Evolutionary conservation across 2,113 vertebrate species (phyloP).

Genomic region (Ancistrus triradiatus): DNA sequence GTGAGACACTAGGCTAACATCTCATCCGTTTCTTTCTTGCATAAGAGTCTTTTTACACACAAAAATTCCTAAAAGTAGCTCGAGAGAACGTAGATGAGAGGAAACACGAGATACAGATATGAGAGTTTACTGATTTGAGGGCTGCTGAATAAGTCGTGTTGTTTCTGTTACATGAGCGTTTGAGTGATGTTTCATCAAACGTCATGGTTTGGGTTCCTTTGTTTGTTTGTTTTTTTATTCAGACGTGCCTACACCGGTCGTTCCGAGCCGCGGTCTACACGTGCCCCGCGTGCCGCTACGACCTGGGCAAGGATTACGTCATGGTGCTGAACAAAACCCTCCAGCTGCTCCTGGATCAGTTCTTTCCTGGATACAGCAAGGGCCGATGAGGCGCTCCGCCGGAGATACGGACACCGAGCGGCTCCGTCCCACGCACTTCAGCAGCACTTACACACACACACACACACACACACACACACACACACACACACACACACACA

Average conservation of each 20-base stretch:
- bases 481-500: constrained; percentile 56
- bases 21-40: too few relatives aligned
- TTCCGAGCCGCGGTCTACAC: constrained; percentile 94
- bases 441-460: constrained; percentile 31
- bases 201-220: too few relatives aligned
- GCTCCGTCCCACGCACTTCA: constrained; percentile 17
- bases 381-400: constrained; percentile 82
- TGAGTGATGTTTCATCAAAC: too few relatives aligned
- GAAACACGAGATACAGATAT: too few relatives aligned
- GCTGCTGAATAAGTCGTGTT: too few relatives aligned
- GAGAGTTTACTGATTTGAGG: too few relatives aligned
- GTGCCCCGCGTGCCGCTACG: constrained; percentile 92
- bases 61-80: too few relatives aligned
- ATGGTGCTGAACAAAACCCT: constrained; percentile 92
- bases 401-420: constrained; percentile 13
- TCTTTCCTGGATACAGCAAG: constrained; percentile 98
- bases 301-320: constrained; percentile 88
- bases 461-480: constrained; percentile 31
- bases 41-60: too few relatives aligned
- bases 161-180: too few relatives aligned
- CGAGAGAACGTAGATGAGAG: too few relatives aligned
- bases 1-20: too few relatives aligned
- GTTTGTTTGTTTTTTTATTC: constrained; percentile 15
- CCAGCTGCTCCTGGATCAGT: constrained; percentile 93
- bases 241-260: constrained; percentile 95